Percentiles rank a stretch among this genome's conserved stretches.
Evolutionary conservation across 2,888 invertebrate genomes (phyloP).

Genomic region (Andrena praecox): DNA sequence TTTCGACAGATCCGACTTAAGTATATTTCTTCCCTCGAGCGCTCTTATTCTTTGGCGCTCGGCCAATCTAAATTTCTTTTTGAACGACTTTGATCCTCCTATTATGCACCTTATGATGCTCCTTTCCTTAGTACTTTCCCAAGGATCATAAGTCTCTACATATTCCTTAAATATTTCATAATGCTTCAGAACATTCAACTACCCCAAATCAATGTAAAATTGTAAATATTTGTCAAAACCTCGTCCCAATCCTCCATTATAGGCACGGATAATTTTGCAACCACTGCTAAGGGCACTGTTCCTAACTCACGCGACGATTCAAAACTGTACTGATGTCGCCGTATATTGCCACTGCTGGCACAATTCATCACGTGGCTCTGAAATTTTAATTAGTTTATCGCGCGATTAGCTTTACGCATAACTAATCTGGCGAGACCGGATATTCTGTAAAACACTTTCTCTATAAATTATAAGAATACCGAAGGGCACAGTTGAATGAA

Average conservation of each 20-base stretch:
- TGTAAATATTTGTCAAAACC: conserved; percentile 24
- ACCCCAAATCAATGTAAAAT: not conserved
- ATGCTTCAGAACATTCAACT: not conserved
- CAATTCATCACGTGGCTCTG: conserved; percentile 16
- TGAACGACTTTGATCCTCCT: conserved; percentile 15
- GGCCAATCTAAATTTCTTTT: not conserved
- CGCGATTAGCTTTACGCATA: not conserved
- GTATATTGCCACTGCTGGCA: not conserved
- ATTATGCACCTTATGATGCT: conserved; percentile 25
- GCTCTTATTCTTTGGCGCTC: conserved; percentile 15
- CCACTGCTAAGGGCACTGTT: conserved; percentile 9
- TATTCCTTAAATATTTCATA: conserved; percentile 21
- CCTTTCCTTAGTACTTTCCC: conserved; percentile 2
- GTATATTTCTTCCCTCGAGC: not conserved
- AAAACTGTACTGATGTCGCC: not conserved
- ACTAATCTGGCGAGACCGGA: not conserved
- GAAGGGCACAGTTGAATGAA: not conserved
- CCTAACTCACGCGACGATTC: not conserved
- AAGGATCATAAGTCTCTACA: conserved; percentile 30
- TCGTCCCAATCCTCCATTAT: conserved; percentile 35
- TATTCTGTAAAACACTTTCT: not conserved
- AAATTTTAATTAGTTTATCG: not conserved
- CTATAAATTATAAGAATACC: not conserved
- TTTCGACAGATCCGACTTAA: not conserved
- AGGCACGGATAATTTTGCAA: not conserved